Evolutionary conservation across 2,888 invertebrate genomes (phyloP), one percentile per base, ranked within the genome.

Genomic region (Melinopterus prodromus): DNA sequence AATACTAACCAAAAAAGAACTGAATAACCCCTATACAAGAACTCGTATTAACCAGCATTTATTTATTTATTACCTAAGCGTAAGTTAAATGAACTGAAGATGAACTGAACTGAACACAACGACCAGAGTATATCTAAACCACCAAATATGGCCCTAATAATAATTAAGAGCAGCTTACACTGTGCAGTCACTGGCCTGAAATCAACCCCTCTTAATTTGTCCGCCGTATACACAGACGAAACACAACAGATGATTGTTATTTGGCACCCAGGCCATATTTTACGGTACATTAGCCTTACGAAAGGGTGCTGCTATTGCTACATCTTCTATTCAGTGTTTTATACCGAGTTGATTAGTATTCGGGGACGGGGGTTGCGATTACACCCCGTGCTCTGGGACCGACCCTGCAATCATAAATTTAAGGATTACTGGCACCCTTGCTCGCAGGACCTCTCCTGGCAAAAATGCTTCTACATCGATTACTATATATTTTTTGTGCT

Each of bases 221-320:
- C 53, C 53, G 5, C 53, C 5, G 53, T 9, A 53, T 53, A 53
- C 53, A 53, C 53, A 53, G 53, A 71, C 9, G 71, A 16, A 71
- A 26, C 71, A 71, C 16, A 78, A 78, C 71, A 78, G 71, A 78
- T 71, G 78, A 78, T 71, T 37, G 15, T 6, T 71, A 78, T 78
- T 71, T 36, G 53, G 71, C 16, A 38, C 71, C 38, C 71, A 36
- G 16, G 26, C 71, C 78, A 78, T 78, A 78, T 78, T 78, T 78
- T 78, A 70, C 78, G 78, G 71, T 78, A 78, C 78, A 78, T 78
- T 78, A 78, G 78, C 12, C 77, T 77, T 77, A 77, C 53, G 53
- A 53, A 77, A 77, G 77, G 77, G 77, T 77, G 69, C 53, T 53
- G 53, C 69, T 77, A 69, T 26, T 53, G 53, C 69, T 77, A 69